Evolutionary conservation across 2,113 vertebrate species (phyloP).

Genomic region (Sardina pilchardus): DNA sequence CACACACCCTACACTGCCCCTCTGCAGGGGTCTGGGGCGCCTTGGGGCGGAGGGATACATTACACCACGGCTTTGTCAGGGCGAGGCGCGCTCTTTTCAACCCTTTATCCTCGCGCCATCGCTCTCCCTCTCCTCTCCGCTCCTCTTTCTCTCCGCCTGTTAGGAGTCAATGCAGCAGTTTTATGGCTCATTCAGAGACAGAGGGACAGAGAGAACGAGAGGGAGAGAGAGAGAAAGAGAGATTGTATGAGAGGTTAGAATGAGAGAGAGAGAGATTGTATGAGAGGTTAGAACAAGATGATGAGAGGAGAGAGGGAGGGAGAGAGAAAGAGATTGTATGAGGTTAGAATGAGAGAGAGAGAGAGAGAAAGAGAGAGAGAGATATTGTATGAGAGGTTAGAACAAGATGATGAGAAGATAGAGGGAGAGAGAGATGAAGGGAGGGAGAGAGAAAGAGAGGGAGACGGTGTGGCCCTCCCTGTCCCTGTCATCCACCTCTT

Average conservation of each 20-base stretch:
- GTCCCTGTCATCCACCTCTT: slow-evolving; percentile 25
- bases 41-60: slow-evolving; percentile 52
- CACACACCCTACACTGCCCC: slow-evolving; percentile 30
- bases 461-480: slow-evolving; percentile 4
- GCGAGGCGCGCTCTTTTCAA: slow-evolving; percentile 54
- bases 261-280: not conserved
- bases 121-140: slow-evolving; percentile 36
- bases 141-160: slow-evolving; percentile 23
- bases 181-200: slow-evolving; percentile 31
- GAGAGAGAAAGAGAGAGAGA: not conserved
- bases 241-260: not conserved
- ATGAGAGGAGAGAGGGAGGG: not conserved
- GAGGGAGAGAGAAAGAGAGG: not conserved
- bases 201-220: not conserved
- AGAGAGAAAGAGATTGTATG: not conserved
- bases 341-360: not conserved
- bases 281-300: not conserved
- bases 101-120: slow-evolving; percentile 54
- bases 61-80: slow-evolving; percentile 61
- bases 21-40: slow-evolving; percentile 57
- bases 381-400: not conserved
- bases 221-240: not conserved
- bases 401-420: not conserved
- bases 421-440: not conserved
- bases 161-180: slow-evolving; percentile 39